These are phyloP conservation scores for Philonicus albiceps DNA, from an alignment of 2,888 invertebrate genomes.

Conservation along the genomic window DNA sequence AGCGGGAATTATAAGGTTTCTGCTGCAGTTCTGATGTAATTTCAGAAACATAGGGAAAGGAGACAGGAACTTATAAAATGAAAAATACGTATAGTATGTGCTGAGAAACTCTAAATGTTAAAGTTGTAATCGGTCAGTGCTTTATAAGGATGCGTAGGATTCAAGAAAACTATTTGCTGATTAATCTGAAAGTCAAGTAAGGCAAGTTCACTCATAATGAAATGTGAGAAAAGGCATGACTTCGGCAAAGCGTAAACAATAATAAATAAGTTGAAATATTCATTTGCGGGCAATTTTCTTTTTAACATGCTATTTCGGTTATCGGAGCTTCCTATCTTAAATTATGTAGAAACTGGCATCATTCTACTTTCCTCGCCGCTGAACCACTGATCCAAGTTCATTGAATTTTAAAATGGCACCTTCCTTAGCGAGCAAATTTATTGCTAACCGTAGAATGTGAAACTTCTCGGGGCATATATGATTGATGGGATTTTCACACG, in stretches of 20 bases:
- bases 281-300: not conserved
- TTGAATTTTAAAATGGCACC: constrained; percentile 16
- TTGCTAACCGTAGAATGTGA: not conserved
- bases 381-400: not conserved
- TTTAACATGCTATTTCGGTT: not conserved
- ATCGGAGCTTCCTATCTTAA: not conserved
- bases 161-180: not conserved
- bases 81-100: too few species aligned
- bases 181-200: not conserved
- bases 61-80: too few species aligned
- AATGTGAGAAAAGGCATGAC: not conserved
- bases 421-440: not conserved
- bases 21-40: too few species aligned
- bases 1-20: too few species aligned
- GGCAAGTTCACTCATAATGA: not conserved
- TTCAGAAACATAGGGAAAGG: too few species aligned
- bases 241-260: not conserved
- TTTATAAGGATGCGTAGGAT: not conserved
- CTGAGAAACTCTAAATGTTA: not conserved
- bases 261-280: not conserved
- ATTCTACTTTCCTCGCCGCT: not conserved
- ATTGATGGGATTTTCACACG: constrained; percentile 31
- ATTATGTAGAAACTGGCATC: not conserved
- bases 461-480: not conserved
- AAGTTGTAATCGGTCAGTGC: not conserved